Conservation (phyloP, 2,113 vertebrate genomes). For the Caretta caretta region DNA sequence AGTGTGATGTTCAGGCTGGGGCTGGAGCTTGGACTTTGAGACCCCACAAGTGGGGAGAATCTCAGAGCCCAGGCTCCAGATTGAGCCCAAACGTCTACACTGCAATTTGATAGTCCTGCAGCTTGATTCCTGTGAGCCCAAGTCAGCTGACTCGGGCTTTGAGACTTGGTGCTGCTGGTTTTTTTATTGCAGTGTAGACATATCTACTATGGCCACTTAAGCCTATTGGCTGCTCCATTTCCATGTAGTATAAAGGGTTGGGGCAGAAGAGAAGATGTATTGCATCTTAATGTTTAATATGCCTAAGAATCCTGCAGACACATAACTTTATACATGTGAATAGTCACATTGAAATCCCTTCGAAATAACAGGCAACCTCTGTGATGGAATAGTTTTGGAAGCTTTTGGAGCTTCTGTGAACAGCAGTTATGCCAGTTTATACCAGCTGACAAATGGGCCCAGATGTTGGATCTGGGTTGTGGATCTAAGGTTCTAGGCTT, state of each 20-base stretch:
- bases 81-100: neutral
- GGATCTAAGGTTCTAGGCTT: neutral
- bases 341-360: neutral
- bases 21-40: neutral
- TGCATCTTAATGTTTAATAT: neutral
- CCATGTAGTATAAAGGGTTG: neutral
- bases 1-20: neutral
- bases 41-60: neutral
- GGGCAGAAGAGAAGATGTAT: neutral
- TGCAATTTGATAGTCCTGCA: neutral
- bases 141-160: neutral
- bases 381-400: neutral
- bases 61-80: neutral
- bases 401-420: neutral
- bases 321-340: neutral
- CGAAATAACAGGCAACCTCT: neutral
- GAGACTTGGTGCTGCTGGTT: neutral
- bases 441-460: neutral
- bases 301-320: neutral
- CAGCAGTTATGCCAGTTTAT: neutral
- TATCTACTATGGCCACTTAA: neutral
- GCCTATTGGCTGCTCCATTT: neutral
- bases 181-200: neutral
- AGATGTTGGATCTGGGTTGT: neutral
- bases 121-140: neutral